Evolutionary conservation across 2,113 vertebrate species (phyloP).

Genomic region (Phoxinus phoxinus): DNA sequence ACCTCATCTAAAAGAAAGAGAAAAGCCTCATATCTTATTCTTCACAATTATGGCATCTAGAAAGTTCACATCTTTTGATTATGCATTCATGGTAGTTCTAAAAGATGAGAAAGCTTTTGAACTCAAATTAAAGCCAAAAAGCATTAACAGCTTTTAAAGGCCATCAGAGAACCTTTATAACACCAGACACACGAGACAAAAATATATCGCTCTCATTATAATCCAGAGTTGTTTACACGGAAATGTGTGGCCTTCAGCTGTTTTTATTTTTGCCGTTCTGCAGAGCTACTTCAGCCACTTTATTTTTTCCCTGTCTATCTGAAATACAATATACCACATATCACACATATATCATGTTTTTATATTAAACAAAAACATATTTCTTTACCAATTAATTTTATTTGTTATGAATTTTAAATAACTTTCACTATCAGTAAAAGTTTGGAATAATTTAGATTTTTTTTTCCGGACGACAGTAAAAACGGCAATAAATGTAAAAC

Average conservation of each 20-base stretch:
- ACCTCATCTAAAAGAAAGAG: slow-evolving; percentile 80
- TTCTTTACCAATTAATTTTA: too few relatives aligned
- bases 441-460: too few relatives aligned
- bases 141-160: neutral
- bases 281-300: neutral
- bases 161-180: neutral
- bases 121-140: neutral
- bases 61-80: neutral
- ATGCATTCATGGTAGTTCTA: neutral
- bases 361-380: too few relatives aligned
- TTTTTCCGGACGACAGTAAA: neutral
- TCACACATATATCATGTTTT: too few relatives aligned
- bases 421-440: too few relatives aligned
- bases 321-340: neutral
- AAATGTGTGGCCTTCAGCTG: neutral
- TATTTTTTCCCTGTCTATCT: neutral
- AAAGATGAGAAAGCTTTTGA: neutral
- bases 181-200: neutral
- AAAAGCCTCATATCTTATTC: slow-evolving; percentile 14
- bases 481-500: neutral
- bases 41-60: neutral
- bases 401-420: too few relatives aligned
- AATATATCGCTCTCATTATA: neutral
- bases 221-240: neutral
- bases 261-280: neutral